These are phyloP conservation scores for Xyrichtys novacula DNA, from an alignment of 2,797 vertebrate species.

Conservation along the genomic window DNA sequence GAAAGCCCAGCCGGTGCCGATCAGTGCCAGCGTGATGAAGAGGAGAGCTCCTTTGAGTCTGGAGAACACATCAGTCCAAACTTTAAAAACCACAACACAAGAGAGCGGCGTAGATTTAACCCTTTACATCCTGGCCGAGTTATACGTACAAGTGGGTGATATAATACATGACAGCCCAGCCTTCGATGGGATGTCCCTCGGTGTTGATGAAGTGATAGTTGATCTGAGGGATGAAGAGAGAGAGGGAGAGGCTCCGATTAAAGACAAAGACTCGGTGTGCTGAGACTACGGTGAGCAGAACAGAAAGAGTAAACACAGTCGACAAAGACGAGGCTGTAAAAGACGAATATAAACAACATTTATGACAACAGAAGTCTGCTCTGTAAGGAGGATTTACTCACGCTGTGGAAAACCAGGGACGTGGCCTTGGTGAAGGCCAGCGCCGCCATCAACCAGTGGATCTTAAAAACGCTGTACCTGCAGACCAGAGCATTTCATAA, in stretches of 20 bases:
- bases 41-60: slow-evolving; percentile 91
- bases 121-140: fast-evolving
- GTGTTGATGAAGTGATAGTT: slow-evolving; percentile 92
- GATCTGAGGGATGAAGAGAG: slow-evolving; percentile 77
- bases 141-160: slow-evolving; percentile 89
- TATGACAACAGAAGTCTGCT: too few relatives aligned
- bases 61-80: slow-evolving; percentile 14
- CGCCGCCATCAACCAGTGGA: slow-evolving; percentile 91
- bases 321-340: background rate
- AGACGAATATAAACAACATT: background rate
- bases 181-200: slow-evolving; percentile 87
- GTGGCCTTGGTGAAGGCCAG: slow-evolving; percentile 88
- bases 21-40: slow-evolving; percentile 90
- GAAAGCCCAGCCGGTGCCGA: slow-evolving; percentile 90
- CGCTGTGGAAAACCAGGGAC: slow-evolving; percentile 89
- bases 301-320: background rate
- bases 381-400: slow-evolving; percentile 69
- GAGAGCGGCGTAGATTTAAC: background rate
- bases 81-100: background rate
- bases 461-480: slow-evolving; percentile 89
- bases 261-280: background rate
- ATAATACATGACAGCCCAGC: slow-evolving; percentile 90
- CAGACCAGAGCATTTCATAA: background rate
- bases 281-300: background rate
- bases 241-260: background rate